Evolutionary conservation across 2,888 invertebrate genomes (phyloP).

Genomic region (Napeogenes inachia): DNA sequence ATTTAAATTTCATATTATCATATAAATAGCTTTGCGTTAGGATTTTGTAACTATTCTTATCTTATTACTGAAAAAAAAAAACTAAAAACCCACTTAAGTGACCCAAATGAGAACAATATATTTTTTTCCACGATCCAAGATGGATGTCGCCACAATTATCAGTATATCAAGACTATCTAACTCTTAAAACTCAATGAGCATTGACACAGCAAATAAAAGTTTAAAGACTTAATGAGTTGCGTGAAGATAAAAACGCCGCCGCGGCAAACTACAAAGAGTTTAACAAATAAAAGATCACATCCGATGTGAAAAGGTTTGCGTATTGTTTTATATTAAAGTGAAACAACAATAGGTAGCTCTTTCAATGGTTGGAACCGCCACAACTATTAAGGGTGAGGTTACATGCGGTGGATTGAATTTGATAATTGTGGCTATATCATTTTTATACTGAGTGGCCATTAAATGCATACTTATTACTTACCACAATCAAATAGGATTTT

Average conservation of each 20-base stretch:
- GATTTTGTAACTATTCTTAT: not conserved
- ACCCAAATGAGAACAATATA: not conserved
- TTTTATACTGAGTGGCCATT: not conserved
- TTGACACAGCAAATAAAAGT: constrained; percentile 43
- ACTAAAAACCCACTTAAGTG: not conserved
- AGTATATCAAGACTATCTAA: constrained; percentile 27
- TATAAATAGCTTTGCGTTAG: not conserved
- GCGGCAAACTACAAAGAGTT: constrained; percentile 63
- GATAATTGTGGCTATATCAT: not conserved
- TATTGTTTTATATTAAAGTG: constrained; percentile 77
- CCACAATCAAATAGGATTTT: too few species aligned
- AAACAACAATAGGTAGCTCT: constrained; percentile 76
- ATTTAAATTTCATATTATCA: constrained; percentile 1
- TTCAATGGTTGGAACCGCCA: constrained; percentile 74
- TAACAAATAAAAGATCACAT: constrained; percentile 64
- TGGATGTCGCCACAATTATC: not conserved
- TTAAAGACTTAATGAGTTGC: constrained; percentile 64
- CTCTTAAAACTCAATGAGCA: constrained; percentile 38
- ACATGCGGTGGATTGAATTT: constrained; percentile 41
- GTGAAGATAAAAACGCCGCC: constrained; percentile 62
- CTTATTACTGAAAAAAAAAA: too few species aligned
- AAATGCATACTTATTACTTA: not conserved
- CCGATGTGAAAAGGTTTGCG: constrained; percentile 65
- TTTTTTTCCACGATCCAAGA: not conserved
- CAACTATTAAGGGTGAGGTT: constrained; percentile 56